A percentile compares a stretch with the other conserved stretches of the same genome.
Conservation (phyloP, 2,797 vertebrate species). For the Natrix natrix region DNA sequence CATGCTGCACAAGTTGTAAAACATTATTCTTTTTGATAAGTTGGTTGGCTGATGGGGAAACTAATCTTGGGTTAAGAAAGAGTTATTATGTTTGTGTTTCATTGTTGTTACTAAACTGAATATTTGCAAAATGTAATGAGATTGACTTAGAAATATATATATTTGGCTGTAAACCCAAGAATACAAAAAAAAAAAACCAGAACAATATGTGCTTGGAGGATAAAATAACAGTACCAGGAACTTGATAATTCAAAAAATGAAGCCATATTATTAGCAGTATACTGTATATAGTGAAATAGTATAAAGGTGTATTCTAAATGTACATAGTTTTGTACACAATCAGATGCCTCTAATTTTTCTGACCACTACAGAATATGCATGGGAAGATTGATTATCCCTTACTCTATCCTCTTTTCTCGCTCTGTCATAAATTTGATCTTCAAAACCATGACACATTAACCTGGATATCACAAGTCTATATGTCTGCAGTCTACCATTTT, state of each 20-base stretch:
- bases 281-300: background rate
- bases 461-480: background rate
- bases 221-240: background rate
- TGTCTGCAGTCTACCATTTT: background rate
- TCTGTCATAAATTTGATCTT: background rate
- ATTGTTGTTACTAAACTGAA: slow-evolving; percentile 60
- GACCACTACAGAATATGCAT: background rate
- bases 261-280: background rate
- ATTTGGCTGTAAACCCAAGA: slow-evolving; percentile 32
- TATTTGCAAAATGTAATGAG: slow-evolving; percentile 63
- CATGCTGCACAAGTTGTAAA: slow-evolving; percentile 39
- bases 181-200: slow-evolving; percentile 9
- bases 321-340: background rate
- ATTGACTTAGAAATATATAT: slow-evolving; percentile 41
- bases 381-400: background rate
- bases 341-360: background rate
- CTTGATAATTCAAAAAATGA: background rate
- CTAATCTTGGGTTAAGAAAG: slow-evolving; percentile 44
- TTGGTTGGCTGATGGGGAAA: slow-evolving; percentile 47
- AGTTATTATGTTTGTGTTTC: slow-evolving; percentile 44
- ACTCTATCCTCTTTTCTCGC: background rate
- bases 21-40: slow-evolving; percentile 50
- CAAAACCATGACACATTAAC: background rate
- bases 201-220: background rate
- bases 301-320: background rate